A percentile compares a stretch with the other conserved stretches of the same genome.
These are phyloP conservation scores for Telmatochromis sp. DNA, from an alignment of 2,113 vertebrate genomes.

Conservation along the genomic window DNA sequence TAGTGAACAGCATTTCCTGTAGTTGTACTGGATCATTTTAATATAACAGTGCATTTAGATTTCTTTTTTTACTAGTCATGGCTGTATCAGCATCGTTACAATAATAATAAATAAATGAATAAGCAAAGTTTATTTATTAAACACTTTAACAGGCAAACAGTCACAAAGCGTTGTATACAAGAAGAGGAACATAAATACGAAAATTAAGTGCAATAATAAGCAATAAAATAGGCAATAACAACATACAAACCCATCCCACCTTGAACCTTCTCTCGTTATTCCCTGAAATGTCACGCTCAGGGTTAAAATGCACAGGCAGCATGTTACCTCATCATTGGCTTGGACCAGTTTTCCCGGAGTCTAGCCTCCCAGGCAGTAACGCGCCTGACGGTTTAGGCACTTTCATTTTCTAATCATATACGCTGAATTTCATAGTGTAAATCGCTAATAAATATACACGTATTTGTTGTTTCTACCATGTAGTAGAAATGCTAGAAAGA, in stretches of 20 bases:
- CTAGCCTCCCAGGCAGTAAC: neutral
- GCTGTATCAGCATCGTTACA: neutral
- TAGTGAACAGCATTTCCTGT: neutral
- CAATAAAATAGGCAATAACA: neutral
- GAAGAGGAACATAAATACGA: neutral
- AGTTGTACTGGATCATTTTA: neutral
- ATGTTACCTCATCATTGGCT: accelerated
- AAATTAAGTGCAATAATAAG: neutral
- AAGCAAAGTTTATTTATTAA: neutral
- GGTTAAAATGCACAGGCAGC: accelerated
- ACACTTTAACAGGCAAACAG: neutral
- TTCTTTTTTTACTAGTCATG: neutral
- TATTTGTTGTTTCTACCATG: neutral
- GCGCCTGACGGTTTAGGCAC: neutral
- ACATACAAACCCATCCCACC: neutral
- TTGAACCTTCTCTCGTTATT: neutral
- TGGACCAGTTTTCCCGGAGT: neutral
- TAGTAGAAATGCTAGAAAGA: neutral
- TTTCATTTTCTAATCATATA: neutral
- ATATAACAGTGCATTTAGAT: neutral
- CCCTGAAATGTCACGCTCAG: neutral
- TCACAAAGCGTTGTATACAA: neutral
- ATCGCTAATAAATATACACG: neutral
- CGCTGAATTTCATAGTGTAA: neutral
- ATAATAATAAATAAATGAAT: neutral